Percentiles rank a stretch among this genome's conserved stretches.
These are phyloP conservation scores for Alsophila aescularia DNA, from an alignment of 2,888 invertebrate genomes.

Conservation along the genomic window DNA sequence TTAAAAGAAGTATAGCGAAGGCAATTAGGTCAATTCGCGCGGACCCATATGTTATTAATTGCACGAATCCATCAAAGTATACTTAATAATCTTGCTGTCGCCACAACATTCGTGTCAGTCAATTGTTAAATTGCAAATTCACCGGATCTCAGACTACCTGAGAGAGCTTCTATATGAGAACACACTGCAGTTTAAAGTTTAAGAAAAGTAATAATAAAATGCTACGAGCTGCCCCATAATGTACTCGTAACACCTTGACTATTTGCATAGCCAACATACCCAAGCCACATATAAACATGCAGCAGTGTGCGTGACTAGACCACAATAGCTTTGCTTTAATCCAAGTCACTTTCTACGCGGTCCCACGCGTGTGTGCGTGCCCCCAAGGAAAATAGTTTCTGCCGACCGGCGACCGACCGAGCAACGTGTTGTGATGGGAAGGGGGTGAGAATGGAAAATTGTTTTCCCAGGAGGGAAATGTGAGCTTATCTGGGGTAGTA, in stretches of 20 bases:
- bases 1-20: no score
- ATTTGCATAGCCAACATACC: not conserved
- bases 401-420: conserved; percentile 19
- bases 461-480: conserved; percentile 6
- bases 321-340: not conserved
- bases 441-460: conserved; percentile 16
- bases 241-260: not conserved
- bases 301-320: conserved; percentile 6
- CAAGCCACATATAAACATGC: not conserved
- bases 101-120: no score
- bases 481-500: conserved; percentile 5
- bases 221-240: not conserved
- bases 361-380: conserved; percentile 37
- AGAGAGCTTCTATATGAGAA: no score
- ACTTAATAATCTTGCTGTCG: no score
- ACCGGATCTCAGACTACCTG: no score
- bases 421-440: conserved; percentile 5
- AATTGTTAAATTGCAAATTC: no score
- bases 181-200: no score
- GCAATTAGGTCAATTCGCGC: no score
- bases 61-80: no score
- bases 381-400: conserved; percentile 47
- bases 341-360: not conserved
- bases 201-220: no score
- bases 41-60: no score